Evolutionary conservation across 2,797 vertebrate genomes (phyloP).

Genomic region (Poeciliopsis presidionis): DNA sequence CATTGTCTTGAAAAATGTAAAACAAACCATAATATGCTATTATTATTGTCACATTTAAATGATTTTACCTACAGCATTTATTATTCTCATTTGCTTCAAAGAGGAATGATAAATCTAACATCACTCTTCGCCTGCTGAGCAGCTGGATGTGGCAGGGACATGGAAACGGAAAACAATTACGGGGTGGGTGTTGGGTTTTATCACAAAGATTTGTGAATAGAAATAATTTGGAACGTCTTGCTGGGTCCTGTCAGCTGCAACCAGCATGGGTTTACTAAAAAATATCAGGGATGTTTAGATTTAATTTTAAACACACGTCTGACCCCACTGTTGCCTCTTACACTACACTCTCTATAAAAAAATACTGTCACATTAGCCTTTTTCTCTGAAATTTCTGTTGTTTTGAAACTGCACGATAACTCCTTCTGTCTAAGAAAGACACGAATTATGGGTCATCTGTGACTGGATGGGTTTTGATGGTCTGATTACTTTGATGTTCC

Average conservation of each 20-base stretch:
- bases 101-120: background rate
- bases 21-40: background rate
- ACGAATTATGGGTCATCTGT: background rate
- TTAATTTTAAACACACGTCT: background rate
- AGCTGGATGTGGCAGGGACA: background rate
- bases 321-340: background rate
- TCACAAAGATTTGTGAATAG: background rate
- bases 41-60: background rate
- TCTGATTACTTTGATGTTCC: conserved; percentile 36
- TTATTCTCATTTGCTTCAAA: background rate
- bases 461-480: conserved; percentile 29
- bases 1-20: background rate
- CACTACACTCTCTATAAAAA: background rate
- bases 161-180: background rate
- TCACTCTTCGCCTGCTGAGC: background rate
- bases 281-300: background rate
- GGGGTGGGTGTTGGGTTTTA: background rate
- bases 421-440: background rate
- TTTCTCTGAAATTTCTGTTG: background rate
- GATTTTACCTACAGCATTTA: background rate
- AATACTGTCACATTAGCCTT: background rate
- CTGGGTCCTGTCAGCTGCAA: background rate
- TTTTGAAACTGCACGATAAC: background rate
- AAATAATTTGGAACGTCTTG: background rate
- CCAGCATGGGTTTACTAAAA: background rate